Conservation (phyloP, 2,113 vertebrate species). For the Erpornis zantholeuca region DNA sequence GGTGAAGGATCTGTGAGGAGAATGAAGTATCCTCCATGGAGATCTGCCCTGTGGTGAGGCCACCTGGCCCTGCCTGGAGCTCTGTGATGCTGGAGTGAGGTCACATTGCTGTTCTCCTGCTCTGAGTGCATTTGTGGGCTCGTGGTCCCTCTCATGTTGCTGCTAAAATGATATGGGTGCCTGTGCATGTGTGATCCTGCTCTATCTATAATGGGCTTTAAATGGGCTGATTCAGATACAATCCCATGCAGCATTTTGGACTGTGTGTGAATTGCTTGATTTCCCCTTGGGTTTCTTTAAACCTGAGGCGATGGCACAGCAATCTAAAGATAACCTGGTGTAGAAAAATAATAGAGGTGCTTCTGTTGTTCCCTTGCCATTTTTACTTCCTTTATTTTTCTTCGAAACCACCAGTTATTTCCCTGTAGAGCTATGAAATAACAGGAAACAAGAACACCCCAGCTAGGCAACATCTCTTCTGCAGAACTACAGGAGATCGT, state of each 20-base stretch:
- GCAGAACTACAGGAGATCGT: neutral
- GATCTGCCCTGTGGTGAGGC: neutral
- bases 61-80: neutral
- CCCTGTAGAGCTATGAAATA: slow-evolving; percentile 1
- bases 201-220: neutral
- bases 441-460: slow-evolving; percentile 2
- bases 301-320: neutral
- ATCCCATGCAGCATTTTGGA: neutral
- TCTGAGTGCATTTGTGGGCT: neutral
- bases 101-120: neutral
- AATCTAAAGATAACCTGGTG: neutral
- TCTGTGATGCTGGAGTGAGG: neutral
- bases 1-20: neutral
- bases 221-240: neutral
- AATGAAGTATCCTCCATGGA: fast-evolving
- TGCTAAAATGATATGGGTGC: neutral
- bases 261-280: neutral
- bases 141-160: neutral
- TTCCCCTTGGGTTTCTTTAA: slow-evolving; percentile 17
- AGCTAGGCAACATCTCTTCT: neutral
- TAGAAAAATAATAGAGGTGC: slow-evolving; percentile 10
- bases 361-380: slow-evolving; percentile 21
- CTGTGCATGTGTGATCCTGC: neutral
- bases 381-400: slow-evolving; percentile 36
- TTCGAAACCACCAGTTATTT: slow-evolving; percentile 35